A percentile compares a stretch with the other conserved stretches of the same genome.
Evolutionary conservation across 2,888 invertebrate species (phyloP).

Genomic region (Caenorhabditis imperialis): DNA sequence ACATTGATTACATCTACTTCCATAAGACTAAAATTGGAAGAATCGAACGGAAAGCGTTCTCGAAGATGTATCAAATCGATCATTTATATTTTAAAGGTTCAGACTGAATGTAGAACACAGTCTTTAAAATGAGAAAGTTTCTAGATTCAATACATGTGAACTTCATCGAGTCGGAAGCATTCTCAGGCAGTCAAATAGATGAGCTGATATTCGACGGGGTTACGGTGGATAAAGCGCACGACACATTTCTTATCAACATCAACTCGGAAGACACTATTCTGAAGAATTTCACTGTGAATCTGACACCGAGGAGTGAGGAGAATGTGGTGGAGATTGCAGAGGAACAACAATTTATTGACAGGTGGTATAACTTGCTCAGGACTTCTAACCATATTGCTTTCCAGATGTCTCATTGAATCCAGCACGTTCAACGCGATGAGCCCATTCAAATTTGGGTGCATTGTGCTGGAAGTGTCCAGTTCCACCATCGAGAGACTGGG

Average conservation of each 20-base stretch:
- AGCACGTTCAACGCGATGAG: conserved; percentile 28
- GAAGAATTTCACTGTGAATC: conserved; percentile 20
- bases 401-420: conserved; percentile 29
- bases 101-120: too few relatives aligned
- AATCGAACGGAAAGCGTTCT: conserved; percentile 52
- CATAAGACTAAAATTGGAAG: conserved; percentile 58
- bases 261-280: conserved; percentile 20
- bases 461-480: conserved; percentile 20
- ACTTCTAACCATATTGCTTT: conserved; percentile 10
- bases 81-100: conserved; percentile 46
- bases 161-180: conserved; percentile 40
- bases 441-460: conserved; percentile 38
- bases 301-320: conserved; percentile 20
- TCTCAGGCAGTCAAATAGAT: conserved; percentile 33
- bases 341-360: conserved; percentile 19
- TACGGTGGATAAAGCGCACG: conserved; percentile 11
- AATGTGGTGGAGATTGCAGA: not conserved
- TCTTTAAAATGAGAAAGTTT: too few relatives aligned
- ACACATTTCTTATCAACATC: conserved; percentile 33
- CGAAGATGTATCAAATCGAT: conserved; percentile 55
- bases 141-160: conserved; percentile 32
- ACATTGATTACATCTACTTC: conserved; percentile 72
- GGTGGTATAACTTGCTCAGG: conserved; percentile 1
- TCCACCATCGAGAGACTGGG: conserved; percentile 36
- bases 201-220: conserved; percentile 43